Conservation (phyloP, 2,888 invertebrate genomes). For the Dynastes maya region DNA sequence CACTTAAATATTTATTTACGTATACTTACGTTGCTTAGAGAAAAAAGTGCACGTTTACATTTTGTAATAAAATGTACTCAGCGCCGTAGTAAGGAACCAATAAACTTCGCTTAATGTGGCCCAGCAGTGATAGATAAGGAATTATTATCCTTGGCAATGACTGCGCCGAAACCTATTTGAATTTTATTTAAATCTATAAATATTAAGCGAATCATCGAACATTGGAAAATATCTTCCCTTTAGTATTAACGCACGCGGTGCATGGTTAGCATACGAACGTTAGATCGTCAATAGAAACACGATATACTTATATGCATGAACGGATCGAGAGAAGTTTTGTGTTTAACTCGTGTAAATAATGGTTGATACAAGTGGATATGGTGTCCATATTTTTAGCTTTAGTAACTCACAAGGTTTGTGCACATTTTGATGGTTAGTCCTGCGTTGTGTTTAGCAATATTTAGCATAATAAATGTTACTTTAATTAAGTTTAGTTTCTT, state of each 20-base stretch:
- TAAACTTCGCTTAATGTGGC: constrained; percentile 33
- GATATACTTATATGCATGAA: constrained; percentile 10
- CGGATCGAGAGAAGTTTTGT: constrained; percentile 14
- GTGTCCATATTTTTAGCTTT: constrained; percentile 49
- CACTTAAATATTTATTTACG: constrained; percentile 13
- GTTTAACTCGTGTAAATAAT: constrained; percentile 34
- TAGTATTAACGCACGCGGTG: constrained; percentile 33
- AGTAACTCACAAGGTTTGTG: constrained; percentile 48
- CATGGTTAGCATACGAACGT: constrained; percentile 33
- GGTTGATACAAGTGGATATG: constrained; percentile 46
- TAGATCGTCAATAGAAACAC: background rate
- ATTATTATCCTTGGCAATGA: constrained; percentile 49
- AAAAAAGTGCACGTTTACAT: constrained; percentile 24
- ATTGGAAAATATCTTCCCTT: constrained; percentile 42
- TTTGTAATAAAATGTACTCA: constrained; percentile 21
- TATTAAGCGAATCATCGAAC: constrained; percentile 41
- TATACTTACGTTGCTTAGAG: constrained; percentile 3
- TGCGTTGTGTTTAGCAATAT: background rate
- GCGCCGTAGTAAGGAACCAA: constrained; percentile 25
- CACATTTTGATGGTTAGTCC: constrained; percentile 4
- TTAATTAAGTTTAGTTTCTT: background rate
- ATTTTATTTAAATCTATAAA: constrained; percentile 44
- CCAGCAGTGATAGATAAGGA: constrained; percentile 45
- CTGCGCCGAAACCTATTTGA: constrained; percentile 44
- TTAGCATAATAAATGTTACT: too few species aligned